Evolutionary conservation across 92 coral and sea anemone genomes (phyloP).

Genomic region (Zoanthus sociatus): DNA sequence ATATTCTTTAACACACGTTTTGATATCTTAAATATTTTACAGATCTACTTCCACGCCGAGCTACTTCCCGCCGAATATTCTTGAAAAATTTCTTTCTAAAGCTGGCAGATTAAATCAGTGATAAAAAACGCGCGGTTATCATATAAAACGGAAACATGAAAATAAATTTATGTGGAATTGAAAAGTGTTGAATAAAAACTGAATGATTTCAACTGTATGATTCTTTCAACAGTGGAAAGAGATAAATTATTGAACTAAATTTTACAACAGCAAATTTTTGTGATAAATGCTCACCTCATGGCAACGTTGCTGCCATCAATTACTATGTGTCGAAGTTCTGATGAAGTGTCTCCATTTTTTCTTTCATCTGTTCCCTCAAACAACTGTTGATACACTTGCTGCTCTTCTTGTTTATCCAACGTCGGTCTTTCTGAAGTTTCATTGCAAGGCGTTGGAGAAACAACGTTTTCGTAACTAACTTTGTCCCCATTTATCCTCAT

Average conservation of each 20-base stretch:
- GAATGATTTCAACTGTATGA: background rate
- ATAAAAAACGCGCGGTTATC: background rate
- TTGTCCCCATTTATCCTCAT: constrained; percentile 3
- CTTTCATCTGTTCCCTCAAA: constrained; percentile 56
- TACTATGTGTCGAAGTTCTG: constrained; percentile 88
- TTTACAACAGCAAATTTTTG: background rate
- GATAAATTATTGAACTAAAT: background rate
- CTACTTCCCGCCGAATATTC: background rate
- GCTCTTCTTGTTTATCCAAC: constrained; percentile 71
- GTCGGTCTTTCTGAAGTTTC: constrained; percentile 26
- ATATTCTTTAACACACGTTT: background rate
- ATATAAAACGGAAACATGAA: background rate
- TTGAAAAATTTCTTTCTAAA: background rate
- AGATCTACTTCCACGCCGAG: background rate
- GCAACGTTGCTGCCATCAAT: constrained; percentile 99
- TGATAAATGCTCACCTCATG: constrained; percentile 78
- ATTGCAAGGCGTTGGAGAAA: constrained; percentile 11
- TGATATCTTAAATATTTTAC: background rate
- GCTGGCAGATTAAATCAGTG: background rate
- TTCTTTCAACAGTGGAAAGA: background rate
- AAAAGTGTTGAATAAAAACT: background rate
- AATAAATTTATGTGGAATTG: background rate
- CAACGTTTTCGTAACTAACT: background rate
- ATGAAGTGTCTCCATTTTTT: constrained; percentile 52
- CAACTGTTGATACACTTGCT: constrained; percentile 74